A percentile compares a stretch with the other conserved stretches of the same genome.
Evolutionary conservation across 1,140 invertebrate genomes (phyloP).

Genomic region (Phthorimaea operculella): DNA sequence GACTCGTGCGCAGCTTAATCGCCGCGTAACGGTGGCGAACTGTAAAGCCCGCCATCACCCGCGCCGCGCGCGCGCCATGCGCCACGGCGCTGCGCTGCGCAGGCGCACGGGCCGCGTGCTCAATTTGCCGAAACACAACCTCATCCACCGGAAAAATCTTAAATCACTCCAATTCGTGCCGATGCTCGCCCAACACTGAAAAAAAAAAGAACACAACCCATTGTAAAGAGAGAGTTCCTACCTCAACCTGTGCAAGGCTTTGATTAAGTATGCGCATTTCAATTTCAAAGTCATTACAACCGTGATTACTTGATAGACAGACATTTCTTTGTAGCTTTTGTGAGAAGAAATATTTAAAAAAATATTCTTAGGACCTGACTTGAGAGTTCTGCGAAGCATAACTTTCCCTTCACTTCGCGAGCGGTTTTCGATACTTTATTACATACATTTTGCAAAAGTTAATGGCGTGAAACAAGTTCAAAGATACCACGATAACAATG

Average conservation of each 20-base stretch:
- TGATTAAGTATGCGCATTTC: too few relatives aligned
- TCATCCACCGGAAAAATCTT: conserved; percentile 59
- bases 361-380: too few relatives aligned
- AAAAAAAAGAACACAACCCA: conserved; percentile 18
- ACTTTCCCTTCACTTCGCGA: too few relatives aligned
- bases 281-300: too few relatives aligned
- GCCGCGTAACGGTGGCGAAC: conserved; percentile 63
- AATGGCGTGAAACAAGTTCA: not conserved
- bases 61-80: conserved; percentile 61
- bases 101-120: conserved; percentile 54
- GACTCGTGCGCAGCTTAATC: conserved; percentile 43
- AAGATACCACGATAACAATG: not conserved
- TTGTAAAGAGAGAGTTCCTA: too few relatives aligned
- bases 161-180: conserved; percentile 45
- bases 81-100: conserved; percentile 58
- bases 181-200: conserved; percentile 33
- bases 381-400: too few relatives aligned
- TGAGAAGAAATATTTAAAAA: too few relatives aligned
- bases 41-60: conserved; percentile 57
- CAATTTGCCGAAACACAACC: conserved; percentile 64
- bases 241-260: too few relatives aligned
- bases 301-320: too few relatives aligned
- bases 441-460: not conserved
- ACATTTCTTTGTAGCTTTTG: too few relatives aligned
- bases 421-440: not conserved